These are phyloP conservation scores for Crotalus horridus DNA, from an alignment of 2,113 vertebrate species.

Conservation along the genomic window DNA sequence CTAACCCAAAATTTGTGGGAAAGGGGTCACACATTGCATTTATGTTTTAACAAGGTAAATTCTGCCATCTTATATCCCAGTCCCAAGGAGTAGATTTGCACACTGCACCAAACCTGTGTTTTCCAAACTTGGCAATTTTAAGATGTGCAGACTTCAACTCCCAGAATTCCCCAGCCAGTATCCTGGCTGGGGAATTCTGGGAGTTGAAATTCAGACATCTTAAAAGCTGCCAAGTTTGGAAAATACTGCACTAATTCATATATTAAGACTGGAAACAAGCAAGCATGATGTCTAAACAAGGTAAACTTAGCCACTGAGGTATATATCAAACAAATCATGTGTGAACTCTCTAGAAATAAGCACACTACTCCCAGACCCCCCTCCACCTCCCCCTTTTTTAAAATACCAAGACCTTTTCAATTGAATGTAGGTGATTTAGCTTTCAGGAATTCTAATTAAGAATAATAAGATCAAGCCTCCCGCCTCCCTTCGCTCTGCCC, in stretches of 20 bases:
- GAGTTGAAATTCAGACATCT: not conserved
- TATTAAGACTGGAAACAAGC: not conserved
- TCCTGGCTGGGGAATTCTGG: not conserved
- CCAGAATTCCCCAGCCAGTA: not conserved
- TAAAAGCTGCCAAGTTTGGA: not conserved
- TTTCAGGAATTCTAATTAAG: not conserved
- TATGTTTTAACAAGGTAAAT: not conserved
- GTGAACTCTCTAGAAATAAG: not conserved
- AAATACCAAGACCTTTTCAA: not conserved
- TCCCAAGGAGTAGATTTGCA: not conserved
- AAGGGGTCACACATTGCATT: not conserved
- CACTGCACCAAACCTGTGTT: not conserved
- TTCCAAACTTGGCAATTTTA: not conserved
- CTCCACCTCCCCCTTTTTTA: not conserved
- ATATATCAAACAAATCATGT: not conserved
- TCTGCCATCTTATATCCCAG: not conserved
- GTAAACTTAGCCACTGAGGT: not conserved
- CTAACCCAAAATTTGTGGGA: not conserved
- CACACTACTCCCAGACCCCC: not conserved
- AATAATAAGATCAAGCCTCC: not conserved
- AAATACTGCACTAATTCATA: not conserved
- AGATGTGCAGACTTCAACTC: not conserved
- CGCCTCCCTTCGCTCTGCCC: not conserved
- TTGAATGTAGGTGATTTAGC: not conserved
- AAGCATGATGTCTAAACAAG: not conserved